Percentiles rank a stretch among this genome's conserved stretches.
Evolutionary conservation across 1,140 invertebrate genomes (phyloP).

Genomic region (Apis mellifera): Amel_HAv3.1 CM009935.2:9271001-9271500

Average conservation of each 20-base stretch:
- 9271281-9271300: constrained; percentile 53
- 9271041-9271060: no score
- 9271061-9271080: no score
- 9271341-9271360: no score
- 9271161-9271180: constrained; percentile 16
- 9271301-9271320: constrained; percentile 17
- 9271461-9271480: no score
- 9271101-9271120: background rate
- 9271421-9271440: no score
- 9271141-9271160: constrained; percentile 39
- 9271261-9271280: constrained; percentile 74
- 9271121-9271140: no score
- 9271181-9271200: constrained; percentile 32
- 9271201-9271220: constrained; percentile 61
- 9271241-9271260: constrained; percentile 73
- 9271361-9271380: background rate
- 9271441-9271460: no score
- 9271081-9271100: background rate
- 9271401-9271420: no score
- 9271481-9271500: no score
- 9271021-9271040: no score
- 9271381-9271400: background rate
- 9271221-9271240: constrained; percentile 48
- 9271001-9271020: no score
- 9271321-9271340: constrained; percentile 44